A percentile compares a stretch with the other conserved stretches of the same genome.
Conservation (phyloP, 2,888 invertebrate genomes). For the Gisinianus flammeolus region DNA sequence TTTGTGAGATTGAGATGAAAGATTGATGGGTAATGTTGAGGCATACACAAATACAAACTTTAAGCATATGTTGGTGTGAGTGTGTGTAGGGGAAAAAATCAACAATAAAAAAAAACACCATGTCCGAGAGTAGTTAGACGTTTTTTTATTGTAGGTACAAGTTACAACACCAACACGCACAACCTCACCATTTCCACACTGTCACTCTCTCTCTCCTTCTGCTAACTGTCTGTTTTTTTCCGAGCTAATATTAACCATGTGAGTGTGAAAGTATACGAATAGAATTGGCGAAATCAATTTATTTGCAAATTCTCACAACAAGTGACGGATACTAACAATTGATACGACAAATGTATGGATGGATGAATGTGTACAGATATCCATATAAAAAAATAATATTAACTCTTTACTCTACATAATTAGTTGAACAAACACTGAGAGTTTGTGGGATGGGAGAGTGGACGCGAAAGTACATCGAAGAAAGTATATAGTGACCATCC, state of each 20-base stretch:
- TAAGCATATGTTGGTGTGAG: not conserved
- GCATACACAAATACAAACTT: not conserved
- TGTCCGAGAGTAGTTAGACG: not conserved
- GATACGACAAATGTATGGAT: not conserved
- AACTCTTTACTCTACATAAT: not conserved
- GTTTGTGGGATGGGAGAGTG: too few relatives aligned
- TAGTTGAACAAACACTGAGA: too few relatives aligned
- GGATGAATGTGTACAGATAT: not conserved
- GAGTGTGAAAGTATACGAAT: not conserved
- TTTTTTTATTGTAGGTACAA: not conserved
- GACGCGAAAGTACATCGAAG: too few relatives aligned
- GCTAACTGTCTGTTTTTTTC: not conserved
- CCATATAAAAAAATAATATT: not conserved
- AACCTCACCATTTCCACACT: not conserved
- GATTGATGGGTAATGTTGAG: not conserved
- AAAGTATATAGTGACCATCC: too few relatives aligned
- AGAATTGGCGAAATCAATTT: constrained; percentile 10
- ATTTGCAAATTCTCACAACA: not conserved
- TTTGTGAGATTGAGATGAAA: not conserved
- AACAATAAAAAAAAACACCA: not conserved
- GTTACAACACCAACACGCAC: not conserved
- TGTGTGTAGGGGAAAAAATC: not conserved
- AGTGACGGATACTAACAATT: not conserved
- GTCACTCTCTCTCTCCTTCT: too few relatives aligned
- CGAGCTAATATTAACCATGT: not conserved